A percentile compares a stretch with the other conserved stretches of the same genome.
Conservation (phyloP, 2,797 vertebrate species). For the Tenualosa thibaudeaui region DNA sequence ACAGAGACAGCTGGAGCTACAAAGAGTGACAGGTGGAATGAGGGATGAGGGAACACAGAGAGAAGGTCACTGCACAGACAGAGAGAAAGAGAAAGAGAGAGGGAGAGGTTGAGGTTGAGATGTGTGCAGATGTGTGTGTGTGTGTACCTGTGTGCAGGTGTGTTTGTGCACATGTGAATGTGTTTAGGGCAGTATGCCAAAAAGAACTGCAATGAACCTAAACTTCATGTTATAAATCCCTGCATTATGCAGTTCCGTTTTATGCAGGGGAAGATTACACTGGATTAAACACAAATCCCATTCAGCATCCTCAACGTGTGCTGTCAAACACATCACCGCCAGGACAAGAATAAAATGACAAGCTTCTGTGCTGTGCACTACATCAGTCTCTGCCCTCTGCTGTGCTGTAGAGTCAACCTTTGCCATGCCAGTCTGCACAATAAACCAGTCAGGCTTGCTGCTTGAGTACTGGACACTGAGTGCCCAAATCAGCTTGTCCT, state of each 20-base stretch:
- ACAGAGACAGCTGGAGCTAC: constrained; percentile 9
- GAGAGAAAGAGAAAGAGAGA: neutral
- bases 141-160: neutral
- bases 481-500: neutral
- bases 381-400: neutral
- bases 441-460: neutral
- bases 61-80: constrained; percentile 6
- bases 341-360: neutral
- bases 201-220: neutral
- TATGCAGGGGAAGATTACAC: constrained; percentile 4
- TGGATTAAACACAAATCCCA: constrained; percentile 10
- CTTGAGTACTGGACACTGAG: neutral
- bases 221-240: constrained; percentile 13
- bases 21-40: neutral
- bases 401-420: neutral
- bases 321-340: neutral
- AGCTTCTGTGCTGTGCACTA: neutral
- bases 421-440: neutral
- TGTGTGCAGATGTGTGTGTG: neutral
- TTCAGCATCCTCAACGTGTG: constrained; percentile 16
- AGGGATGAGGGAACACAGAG: neutral
- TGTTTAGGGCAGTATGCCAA: neutral
- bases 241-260: neutral
- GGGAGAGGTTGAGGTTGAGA: neutral
- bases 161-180: neutral